Base-by-base conservation (phyloP, 2,113 vertebrate genomes). In the Heloderma charlesbogerti region DNA sequence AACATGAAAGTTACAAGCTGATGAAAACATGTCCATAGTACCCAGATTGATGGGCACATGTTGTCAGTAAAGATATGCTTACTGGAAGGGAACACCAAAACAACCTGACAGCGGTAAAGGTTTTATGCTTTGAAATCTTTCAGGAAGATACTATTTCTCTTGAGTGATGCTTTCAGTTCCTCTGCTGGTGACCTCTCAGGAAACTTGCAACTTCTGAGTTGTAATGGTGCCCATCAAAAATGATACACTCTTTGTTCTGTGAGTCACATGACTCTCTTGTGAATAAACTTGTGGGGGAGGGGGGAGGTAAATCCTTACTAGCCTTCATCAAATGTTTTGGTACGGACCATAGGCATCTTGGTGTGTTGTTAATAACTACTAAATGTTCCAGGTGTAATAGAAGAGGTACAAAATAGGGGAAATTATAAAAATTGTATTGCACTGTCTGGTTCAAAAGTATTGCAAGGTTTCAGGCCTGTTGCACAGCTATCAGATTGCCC, bases 81-180 rank as follows among this genome's bases (percentile, higher is more conserved):
- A 51, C 89, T 43, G 51, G 84, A 69, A 90, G 74, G 22, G 45
- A 69, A 31, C 6, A 84, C 80, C 37, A 67, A 75, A 84, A 90
- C 84, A 82, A 60, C 84, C 37, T 78, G 84, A 87, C 71, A 90
- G 54, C 43, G 75, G 27, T 86, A 74, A 81, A 92, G 43, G 8
- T 79, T 92, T 86, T 80, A 25, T 89, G 69, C 71, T 92, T 84
- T 90, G 79, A 86, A 92, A 86, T 80, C 63, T 92, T 92, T 89
- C 88, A 82, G 69, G 60, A 90, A 90, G 79, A 90, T 57, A 60
- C 27, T 67, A 82, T 87, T 88, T 83, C 80, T 84, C 80, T 91
- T 57, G 72, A 69, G 69, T 92, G 67, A 83, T 57, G 80, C 48
- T 74, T 89, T 87, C 85, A 87, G 85, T 74, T 91, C 71, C 57